A percentile compares a stretch with the other conserved stretches of the same genome.
Conservation (phyloP, 2,797 vertebrate genomes). For the Phoxinus dragarum region DNA sequence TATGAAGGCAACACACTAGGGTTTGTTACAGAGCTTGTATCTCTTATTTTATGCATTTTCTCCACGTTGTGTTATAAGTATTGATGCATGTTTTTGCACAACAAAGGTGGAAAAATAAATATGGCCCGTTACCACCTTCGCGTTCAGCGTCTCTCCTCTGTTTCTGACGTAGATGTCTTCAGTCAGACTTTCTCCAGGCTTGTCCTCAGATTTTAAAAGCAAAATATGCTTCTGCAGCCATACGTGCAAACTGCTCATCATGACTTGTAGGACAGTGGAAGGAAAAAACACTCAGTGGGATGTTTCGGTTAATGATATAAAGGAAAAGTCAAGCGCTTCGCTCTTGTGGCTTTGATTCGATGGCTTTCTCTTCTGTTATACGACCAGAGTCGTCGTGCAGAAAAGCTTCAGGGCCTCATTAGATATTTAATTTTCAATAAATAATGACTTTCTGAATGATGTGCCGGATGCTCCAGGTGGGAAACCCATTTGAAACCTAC, state of each 20-base stretch:
- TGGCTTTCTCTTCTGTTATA: constrained; percentile 64
- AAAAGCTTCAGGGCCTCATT: constrained; percentile 69
- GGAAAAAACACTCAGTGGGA: constrained; percentile 26
- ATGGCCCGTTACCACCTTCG: constrained; percentile 11
- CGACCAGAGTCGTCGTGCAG: constrained; percentile 52
- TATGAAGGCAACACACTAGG: background rate
- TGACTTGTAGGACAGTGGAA: constrained; percentile 17
- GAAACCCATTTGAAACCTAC: constrained; percentile 66
- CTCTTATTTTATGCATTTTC: constrained; percentile 20
- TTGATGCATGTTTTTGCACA: constrained; percentile 7
- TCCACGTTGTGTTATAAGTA: constrained; percentile 10
- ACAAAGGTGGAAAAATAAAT: constrained; percentile 12
- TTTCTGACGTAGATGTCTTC: background rate
- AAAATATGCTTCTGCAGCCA: constrained; percentile 17
- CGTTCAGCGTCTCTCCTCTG: background rate
- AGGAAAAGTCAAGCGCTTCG: constrained; percentile 35
- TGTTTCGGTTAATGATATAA: constrained; percentile 42
- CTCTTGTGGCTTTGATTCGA: constrained; percentile 49
- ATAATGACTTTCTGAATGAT: constrained; percentile 70
- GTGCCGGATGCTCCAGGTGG: constrained; percentile 70
- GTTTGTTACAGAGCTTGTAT: background rate
- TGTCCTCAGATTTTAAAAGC: background rate
- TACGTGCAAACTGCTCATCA: constrained; percentile 27
- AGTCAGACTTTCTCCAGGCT: background rate
- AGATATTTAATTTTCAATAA: constrained; percentile 71